Conservation (phyloP, 2,797 vertebrate species). For the Mus caroli region DNA sequence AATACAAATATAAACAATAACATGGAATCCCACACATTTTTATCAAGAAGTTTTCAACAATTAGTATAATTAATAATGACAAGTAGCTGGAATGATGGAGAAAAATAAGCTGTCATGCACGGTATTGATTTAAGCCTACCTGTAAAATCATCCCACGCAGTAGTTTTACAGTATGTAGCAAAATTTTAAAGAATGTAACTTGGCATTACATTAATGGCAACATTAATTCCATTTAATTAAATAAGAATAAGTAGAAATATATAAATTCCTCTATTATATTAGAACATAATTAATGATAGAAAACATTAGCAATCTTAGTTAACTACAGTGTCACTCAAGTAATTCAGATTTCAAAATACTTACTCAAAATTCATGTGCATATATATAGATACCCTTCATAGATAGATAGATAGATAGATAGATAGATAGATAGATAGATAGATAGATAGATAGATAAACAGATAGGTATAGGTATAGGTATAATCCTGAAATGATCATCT, state of each 20-base stretch:
- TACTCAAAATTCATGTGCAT: background rate
- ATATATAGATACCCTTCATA: background rate
- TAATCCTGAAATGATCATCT: background rate
- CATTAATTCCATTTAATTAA: constrained; percentile 11
- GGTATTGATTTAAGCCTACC: background rate
- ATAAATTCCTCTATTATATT: background rate
- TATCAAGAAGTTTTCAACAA: background rate
- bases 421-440: no score
- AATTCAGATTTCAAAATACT: constrained; percentile 53
- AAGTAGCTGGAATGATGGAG: background rate
- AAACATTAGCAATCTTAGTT: background rate
- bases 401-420: background rate
- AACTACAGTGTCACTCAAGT: background rate
- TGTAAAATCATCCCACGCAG: background rate
- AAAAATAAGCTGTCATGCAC: background rate
- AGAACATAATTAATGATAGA: background rate
- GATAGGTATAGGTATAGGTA: background rate
- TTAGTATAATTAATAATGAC: background rate
- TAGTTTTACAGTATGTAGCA: background rate
- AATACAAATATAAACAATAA: constrained; percentile 15
- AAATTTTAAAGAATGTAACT: constrained; percentile 31
- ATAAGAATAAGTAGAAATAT: constrained; percentile 15
- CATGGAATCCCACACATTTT: background rate
- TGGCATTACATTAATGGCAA: background rate
- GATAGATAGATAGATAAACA: background rate